A percentile compares a stretch with the other conserved stretches of the same genome.
These are phyloP conservation scores for Himalopsyche japonica DNA, from an alignment of 2,888 invertebrate species.

Conservation along the genomic window DNA sequence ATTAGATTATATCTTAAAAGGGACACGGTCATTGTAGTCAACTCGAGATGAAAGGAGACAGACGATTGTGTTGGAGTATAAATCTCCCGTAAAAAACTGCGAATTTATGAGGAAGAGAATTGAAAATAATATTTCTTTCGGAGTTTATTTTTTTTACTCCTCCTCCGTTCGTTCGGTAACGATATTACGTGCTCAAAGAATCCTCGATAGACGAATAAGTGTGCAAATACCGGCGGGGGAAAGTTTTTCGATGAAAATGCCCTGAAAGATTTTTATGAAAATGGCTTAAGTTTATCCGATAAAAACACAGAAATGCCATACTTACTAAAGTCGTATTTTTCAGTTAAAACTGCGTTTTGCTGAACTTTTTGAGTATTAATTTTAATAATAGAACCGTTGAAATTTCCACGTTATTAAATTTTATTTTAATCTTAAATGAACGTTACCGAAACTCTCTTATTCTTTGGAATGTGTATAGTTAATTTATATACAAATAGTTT, in stretches of 20 bases:
- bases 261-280: background rate
- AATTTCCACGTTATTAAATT: too few species aligned
- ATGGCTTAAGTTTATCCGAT: background rate
- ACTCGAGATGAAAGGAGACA: background rate
- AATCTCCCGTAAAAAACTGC: conserved; percentile 36
- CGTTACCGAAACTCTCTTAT: too few species aligned
- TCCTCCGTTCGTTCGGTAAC: conserved; percentile 21
- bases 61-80: conserved; percentile 1
- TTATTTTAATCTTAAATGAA: too few species aligned
- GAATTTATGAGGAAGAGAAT: conserved; percentile 36
- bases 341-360: background rate
- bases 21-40: background rate
- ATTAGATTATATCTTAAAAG: background rate
- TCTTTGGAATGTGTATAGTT: too few species aligned
- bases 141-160: conserved; percentile 14
- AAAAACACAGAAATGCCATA: background rate
- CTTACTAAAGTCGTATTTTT: background rate
- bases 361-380: background rate
- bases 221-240: conserved; percentile 4
- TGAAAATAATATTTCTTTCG: conserved; percentile 32
- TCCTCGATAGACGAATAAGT: conserved; percentile 16
- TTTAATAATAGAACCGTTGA: too few species aligned
- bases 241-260: background rate
- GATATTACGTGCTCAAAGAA: conserved; percentile 35
- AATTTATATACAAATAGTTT: too few species aligned